Base-by-base conservation (phyloP, 2,888 invertebrate species). In the Drosophila affinis region DNA sequence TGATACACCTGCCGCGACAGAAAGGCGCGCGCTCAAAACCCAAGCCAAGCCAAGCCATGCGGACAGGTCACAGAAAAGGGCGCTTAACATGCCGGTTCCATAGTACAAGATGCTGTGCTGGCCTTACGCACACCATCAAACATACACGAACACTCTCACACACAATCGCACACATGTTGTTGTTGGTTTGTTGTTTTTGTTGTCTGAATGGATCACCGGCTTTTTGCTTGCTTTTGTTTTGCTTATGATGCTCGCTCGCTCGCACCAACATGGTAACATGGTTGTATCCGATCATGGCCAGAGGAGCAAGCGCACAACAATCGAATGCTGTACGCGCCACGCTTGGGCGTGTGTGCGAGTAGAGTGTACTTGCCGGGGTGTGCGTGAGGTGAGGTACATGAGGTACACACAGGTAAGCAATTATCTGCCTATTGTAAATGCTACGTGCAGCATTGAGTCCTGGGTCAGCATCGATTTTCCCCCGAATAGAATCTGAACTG, bases 131-230 rank as follows among this genome's bases (percentile, higher is more conserved):
- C 32, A 62, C 24, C 48, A 45, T 32, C 53, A 62, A 47, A 49
- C 55, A 44, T 34, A 44, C 27, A 63, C 39, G 3, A 21, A 60
- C 54, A 65, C 21, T 55, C 52, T 46, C 45, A 68, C 54, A 34
- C 24, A 67, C 17, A n/a, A 39, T 39, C 39, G 59, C 61, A 62
- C 57, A 21, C 21, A 21, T 69, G 65, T 58, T 64, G 65, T 58
- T 64, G 54, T 68, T 72, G 60, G 39, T 39, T 67, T 69, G 70
- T 76, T 77, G 75, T 79, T 81, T 73, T 76, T 77, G 75, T 79
- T 81, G 75, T 73, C 78, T 72, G 65, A 78, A 87, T 83, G 78
- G 86, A 86, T 76, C 86, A 79, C 86, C 86, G 86, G 86, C 86
- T 86, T 87, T 83, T 86, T 86, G 72, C 79, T 85, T 72, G 75